Base-by-base conservation (phyloP, 2,797 vertebrate species). In the Passerculus sandwichensis region DNA sequence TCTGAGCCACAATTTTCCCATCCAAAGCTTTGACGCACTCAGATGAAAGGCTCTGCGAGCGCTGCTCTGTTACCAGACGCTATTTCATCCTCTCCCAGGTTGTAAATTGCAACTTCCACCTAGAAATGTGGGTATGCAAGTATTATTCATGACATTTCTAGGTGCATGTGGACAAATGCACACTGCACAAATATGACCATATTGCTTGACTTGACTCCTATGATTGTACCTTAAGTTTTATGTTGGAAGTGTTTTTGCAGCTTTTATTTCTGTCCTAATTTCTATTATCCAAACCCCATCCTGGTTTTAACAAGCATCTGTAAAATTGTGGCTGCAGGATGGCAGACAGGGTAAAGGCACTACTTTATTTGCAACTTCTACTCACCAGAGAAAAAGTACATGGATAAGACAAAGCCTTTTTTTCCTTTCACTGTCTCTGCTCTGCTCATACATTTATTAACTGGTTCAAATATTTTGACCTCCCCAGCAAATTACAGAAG, bases 281-380 rank as follows among this genome's bases (percentile, higher is more conserved):
- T 75, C 59, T 72, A 13, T 45, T 76, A 78, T 11, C 30, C 75
- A 73, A 10, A 38, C 2, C 11, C 8, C 51, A 70, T 44, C 18
- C 42, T 70, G 47, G 48, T 45, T 74, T 81, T 67, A 92, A 51
- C n/a, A 71, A 87, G 29, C 56, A 88, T 18, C 26, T 90, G 51
- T 61, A 89, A 67, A 92, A 86, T 83, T 83, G 56, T 82, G 60
- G 61, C 82, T 1, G 34, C 77, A 82, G 85, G 67, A 92, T 90
- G 79, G 91, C 77, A 91, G 90, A 81, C 21, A 79, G 47, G n/a
- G 86, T 38, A 89, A 93, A 91, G 29, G 25, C 19, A 87, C 18
- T 76, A 47, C 70, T 84, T 79, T 48, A 76, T 34, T 34, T 48
- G 54, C n/a, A 73, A 18, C n/a, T 92, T 94, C 60, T 76, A 27